Evolutionary conservation across 2,888 invertebrate species (phyloP), one percentile per base, ranked within the genome.

Genomic region (Mactromeris polynyma): DNA sequence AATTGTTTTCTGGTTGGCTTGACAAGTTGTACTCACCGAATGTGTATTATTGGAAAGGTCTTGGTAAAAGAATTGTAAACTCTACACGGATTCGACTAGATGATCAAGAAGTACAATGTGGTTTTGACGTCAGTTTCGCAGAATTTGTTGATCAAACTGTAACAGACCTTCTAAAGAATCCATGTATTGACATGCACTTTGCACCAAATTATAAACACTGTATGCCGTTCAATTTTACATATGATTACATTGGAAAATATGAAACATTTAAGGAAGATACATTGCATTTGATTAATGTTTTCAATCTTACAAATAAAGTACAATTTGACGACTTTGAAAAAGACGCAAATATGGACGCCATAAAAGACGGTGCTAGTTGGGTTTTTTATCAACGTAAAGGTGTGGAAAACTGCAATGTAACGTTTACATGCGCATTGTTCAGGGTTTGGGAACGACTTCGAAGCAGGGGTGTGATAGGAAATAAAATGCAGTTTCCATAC

Each of bases 1-100:
- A 93, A 14, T 69, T 93, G 31, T 92, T 92, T 26, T 94, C 94
- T 0, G 93, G 89, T 14, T 94, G 92, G 83, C 82, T 93, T n/a
- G 94, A 93, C 58, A 94, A 93, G 83, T 73, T 94, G 0, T 94
- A 90, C 58, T 88, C 90, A 3, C 90, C 93, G 19, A 93, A 94
- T 88, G 82, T 87, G 9, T 58, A 58, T n/a, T 93, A 89, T 64
- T 93, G 93, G 91, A 40, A 64, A 26, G 19, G 21, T 0, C n/a
- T 87, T 9, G 92, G 94, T 26, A 82, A 33, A 11, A 73, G 86
- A 40, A 89, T 91, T 33, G 77, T 91, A 0, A 21, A 42, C 33
- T 51, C 33, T 4, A 78, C 85, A 36, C 84, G 92, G 19, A 33
- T 77, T 9, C 83, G 9, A 33, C 4, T 9, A 19, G 2, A 14